These are phyloP conservation scores for Teleogryllus oceanicus DNA, from an alignment of 2,888 invertebrate genomes.

Conservation along the genomic window DNA sequence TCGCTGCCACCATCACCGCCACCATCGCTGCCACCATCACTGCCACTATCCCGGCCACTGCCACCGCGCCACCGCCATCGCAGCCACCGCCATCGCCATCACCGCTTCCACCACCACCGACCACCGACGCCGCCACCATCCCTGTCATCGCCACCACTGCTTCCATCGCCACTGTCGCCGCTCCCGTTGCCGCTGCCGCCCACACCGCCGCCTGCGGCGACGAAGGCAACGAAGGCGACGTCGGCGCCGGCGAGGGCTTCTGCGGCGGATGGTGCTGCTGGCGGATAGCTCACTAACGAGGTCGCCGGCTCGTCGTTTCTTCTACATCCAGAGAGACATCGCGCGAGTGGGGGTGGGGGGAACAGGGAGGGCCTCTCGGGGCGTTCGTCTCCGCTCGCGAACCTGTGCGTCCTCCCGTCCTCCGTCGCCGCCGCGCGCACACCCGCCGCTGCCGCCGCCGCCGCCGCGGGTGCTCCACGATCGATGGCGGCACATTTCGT, in stretches of 20 bases:
- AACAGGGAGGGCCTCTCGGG: neutral
- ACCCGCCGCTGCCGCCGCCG: neutral
- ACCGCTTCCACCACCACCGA: too few species aligned
- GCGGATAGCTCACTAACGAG: neutral
- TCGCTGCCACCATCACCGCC: too few species aligned
- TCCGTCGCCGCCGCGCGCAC: neutral
- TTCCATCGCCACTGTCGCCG: too few species aligned
- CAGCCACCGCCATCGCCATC: too few species aligned
- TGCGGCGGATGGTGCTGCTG: neutral
- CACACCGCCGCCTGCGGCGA: too few species aligned
- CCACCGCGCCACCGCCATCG: too few species aligned
- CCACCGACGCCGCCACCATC: too few species aligned
- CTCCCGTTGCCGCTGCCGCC: too few species aligned
- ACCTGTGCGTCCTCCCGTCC: neutral
- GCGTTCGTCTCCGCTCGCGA: neutral
- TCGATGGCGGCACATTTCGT: neutral
- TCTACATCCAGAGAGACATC: neutral
- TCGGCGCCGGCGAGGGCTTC: neutral
- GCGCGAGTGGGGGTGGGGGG: neutral
- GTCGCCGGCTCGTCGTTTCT: slow-evolving; percentile 1
- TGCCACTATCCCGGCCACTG: too few species aligned
- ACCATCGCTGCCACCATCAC: too few species aligned
- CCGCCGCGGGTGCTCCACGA: neutral
- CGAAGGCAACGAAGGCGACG: neutral
- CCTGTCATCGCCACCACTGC: too few species aligned